Percentiles rank a stretch among this genome's conserved stretches.
These are phyloP conservation scores for Alviniconcha marisindica DNA, from an alignment of 1,140 invertebrate genomes.

Conservation along the genomic window DNA sequence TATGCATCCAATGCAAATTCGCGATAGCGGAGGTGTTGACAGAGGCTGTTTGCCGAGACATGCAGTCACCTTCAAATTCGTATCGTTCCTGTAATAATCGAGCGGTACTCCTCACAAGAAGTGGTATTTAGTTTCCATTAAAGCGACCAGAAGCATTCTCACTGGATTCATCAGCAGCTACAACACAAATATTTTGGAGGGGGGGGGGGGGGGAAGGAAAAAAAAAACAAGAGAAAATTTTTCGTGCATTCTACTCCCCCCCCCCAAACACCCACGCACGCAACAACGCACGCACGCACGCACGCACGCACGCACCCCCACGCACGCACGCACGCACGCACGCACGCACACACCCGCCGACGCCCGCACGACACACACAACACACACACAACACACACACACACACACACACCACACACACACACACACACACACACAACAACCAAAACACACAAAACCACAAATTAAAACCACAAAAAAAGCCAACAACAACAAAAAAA, in stretches of 20 bases:
- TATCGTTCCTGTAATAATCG: too few species aligned
- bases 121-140: conserved; percentile 22
- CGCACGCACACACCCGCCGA: not conserved
- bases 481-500: too few species aligned
- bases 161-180: not conserved
- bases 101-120: not conserved
- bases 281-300: not conserved
- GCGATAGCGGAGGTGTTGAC: too few species aligned
- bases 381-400: not conserved
- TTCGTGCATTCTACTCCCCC: not conserved
- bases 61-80: too few species aligned
- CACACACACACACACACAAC: not conserved
- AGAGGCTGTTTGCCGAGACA: too few species aligned
- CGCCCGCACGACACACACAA: not conserved
- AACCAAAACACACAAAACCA: too few species aligned
- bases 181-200: not conserved
- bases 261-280: not conserved
- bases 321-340: not conserved
- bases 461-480: too few species aligned
- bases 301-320: not conserved
- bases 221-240: not conserved
- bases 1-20: too few species aligned
- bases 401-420: not conserved
- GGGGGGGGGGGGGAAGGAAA: too few species aligned
- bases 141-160: not conserved